phyloP scores from a whole-genome alignment of 1,140 invertebrate species.

The Matsumurasca onukii region DNA sequence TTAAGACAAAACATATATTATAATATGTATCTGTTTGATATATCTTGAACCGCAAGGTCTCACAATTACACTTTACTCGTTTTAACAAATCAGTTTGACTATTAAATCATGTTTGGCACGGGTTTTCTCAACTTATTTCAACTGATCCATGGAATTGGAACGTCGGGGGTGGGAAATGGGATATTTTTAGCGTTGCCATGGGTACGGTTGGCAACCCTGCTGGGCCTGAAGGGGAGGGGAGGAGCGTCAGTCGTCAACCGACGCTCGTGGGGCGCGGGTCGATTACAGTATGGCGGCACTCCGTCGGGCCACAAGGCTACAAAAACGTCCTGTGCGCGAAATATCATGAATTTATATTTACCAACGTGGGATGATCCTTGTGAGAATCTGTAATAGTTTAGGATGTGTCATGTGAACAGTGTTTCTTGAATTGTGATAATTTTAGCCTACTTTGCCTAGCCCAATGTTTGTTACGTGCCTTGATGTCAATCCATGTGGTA shows the following conservation, averaged over 20 bases:
- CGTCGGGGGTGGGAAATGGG: neutral
- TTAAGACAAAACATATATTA: too few relatives aligned
- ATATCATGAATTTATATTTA: too few relatives aligned
- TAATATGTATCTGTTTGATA: too few relatives aligned
- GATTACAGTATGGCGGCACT: neutral
- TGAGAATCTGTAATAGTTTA: neutral
- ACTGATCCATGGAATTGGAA: neutral
- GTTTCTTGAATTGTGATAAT: neutral
- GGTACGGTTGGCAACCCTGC: conserved; percentile 8
- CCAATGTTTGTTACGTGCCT: conserved; percentile 18
- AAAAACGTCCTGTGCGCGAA: too few relatives aligned
- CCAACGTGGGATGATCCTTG: neutral
- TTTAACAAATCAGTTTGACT: too few relatives aligned
- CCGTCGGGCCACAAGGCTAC: neutral
- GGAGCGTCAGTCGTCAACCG: conserved; percentile 13
- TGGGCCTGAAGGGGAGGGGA: neutral
- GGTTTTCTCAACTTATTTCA: neutral
- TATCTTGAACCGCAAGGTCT: too few relatives aligned
- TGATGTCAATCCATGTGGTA: conserved; percentile 14
- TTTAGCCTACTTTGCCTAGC: conserved; percentile 17
- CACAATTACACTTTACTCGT: too few relatives aligned
- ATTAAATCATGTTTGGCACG: neutral
- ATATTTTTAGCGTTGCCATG: conserved; percentile 12
- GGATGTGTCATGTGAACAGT: neutral
- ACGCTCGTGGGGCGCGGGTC: conserved; percentile 15